Conservation (phyloP, 1,140 invertebrate species). For the Spodoptera frugiperda region DNA sequence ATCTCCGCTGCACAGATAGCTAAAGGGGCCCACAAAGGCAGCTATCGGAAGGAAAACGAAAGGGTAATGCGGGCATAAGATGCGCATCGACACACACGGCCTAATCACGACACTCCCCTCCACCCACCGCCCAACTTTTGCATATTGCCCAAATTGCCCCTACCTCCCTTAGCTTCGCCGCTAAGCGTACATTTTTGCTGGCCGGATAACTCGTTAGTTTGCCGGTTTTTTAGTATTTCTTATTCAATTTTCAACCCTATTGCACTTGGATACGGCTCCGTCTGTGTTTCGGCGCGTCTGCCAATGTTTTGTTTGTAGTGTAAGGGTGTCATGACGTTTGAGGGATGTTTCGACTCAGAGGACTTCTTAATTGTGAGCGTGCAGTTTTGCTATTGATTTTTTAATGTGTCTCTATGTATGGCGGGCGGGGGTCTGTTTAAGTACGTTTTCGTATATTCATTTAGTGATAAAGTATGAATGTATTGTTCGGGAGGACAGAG, state of each 20-base stretch:
- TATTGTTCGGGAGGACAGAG: slow-evolving; percentile 6
- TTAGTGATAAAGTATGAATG: slow-evolving; percentile 36
- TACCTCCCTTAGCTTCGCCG: slow-evolving; percentile 47
- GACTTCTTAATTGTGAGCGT: slow-evolving; percentile 79
- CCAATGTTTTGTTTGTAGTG: slow-evolving; percentile 54
- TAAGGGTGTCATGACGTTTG: slow-evolving; percentile 79
- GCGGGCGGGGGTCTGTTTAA: slow-evolving; percentile 9
- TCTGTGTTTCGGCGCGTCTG: slow-evolving; percentile 34
- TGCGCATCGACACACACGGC: slow-evolving; percentile 84
- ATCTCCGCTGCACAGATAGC: slow-evolving; percentile 75
- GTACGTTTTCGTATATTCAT: slow-evolving; percentile 33
- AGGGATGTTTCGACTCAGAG: slow-evolving; percentile 68
- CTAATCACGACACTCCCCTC: slow-evolving; percentile 75
- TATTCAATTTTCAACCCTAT: slow-evolving; percentile 49
- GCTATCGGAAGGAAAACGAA: slow-evolving; percentile 85
- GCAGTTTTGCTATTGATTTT: slow-evolving; percentile 82
- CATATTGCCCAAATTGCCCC: slow-evolving; percentile 83
- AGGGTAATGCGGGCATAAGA: slow-evolving; percentile 85
- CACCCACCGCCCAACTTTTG: slow-evolving; percentile 76
- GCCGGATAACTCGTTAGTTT: slow-evolving; percentile 47
- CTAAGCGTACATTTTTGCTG: slow-evolving; percentile 59
- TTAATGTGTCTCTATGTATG: slow-evolving; percentile 71
- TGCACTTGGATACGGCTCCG: slow-evolving; percentile 5
- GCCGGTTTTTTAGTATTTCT: slow-evolving; percentile 52
- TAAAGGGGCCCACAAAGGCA: slow-evolving; percentile 78